Conservation (phyloP, 1,140 invertebrate species). For the Sipha flava region DNA sequence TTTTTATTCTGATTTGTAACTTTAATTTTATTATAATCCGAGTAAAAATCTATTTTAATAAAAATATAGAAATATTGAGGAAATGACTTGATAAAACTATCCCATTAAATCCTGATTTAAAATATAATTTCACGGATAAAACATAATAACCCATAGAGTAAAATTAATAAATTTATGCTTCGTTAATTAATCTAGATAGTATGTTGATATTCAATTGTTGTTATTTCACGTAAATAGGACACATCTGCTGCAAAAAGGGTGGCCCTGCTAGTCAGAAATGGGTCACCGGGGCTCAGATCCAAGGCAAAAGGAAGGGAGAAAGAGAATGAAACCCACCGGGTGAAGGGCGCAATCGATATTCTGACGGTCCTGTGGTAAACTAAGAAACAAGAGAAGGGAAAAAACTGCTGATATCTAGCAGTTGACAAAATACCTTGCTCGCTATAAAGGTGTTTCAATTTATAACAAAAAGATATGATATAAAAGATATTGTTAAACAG, state of each 20-base stretch:
- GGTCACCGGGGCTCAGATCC: slow-evolving; percentile 10
- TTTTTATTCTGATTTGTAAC: no score
- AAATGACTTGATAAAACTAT: no score
- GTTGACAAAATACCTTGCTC: not conserved
- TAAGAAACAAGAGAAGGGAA: not conserved
- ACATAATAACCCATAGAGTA: no score
- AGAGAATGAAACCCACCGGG: slow-evolving; percentile 12
- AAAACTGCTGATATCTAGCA: slow-evolving; percentile 15
- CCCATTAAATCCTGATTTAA: no score
- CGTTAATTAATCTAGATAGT: not conserved
- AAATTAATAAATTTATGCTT: no score
- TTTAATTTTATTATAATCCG: no score
- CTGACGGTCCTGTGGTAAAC: slow-evolving; percentile 7
- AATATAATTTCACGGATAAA: no score
- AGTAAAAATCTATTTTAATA: no score
- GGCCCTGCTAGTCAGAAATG: not conserved
- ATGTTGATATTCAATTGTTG: not conserved
- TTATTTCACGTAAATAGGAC: not conserved
- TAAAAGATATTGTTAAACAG: no score
- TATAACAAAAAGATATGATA: no score
- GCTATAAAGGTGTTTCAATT: not conserved
- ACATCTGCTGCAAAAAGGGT: not conserved
- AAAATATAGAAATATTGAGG: no score
- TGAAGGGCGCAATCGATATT: slow-evolving; percentile 29
- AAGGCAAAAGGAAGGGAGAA: not conserved